These are phyloP conservation scores for Scleropages formosus DNA, from an alignment of 2,797 vertebrate species.

Conservation along the genomic window DNA sequence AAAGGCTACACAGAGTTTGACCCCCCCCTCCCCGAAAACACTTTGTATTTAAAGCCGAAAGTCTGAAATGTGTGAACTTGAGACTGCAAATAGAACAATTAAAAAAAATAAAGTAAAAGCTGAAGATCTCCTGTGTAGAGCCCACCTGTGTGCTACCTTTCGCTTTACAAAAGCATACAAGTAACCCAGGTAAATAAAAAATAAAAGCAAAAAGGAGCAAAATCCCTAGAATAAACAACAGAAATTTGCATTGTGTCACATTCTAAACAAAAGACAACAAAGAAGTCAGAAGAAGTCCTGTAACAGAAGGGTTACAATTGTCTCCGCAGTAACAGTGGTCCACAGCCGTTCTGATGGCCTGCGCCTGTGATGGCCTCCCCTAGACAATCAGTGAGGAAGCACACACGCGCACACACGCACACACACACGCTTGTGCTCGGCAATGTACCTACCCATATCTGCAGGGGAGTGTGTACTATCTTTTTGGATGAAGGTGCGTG, in stretches of 20 bases:
- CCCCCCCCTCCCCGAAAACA: conserved; percentile 32
- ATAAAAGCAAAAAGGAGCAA: conserved; percentile 33
- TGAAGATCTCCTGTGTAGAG: conserved; percentile 32
- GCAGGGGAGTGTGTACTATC: neutral
- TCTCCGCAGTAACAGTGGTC: conserved; percentile 25
- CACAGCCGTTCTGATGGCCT: conserved; percentile 18
- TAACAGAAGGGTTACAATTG: conserved; percentile 38
- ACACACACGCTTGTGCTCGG: neutral
- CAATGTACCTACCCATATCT: too few species aligned
- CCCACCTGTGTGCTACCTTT: conserved; percentile 38
- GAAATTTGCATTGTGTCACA: conserved; percentile 43
- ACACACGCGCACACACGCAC: neutral
- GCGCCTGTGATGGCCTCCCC: neutral
- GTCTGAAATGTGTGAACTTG: conserved; percentile 54
- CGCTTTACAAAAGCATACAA: conserved; percentile 33
- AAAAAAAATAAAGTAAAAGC: conserved; percentile 61
- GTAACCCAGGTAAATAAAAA: neutral
- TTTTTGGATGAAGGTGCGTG: neutral
- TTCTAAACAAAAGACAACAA: conserved; percentile 46
- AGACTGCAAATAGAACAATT: conserved; percentile 49
- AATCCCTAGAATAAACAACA: conserved; percentile 34
- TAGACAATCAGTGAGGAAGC: conserved; percentile 11
- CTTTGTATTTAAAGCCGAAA: too few species aligned
- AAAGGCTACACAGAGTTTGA: conserved; percentile 55
- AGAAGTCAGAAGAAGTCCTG: conserved; percentile 48